Evolutionary conservation across 2,797 vertebrate genomes (phyloP).

Genomic region (Propithecus perrieri): DNA sequence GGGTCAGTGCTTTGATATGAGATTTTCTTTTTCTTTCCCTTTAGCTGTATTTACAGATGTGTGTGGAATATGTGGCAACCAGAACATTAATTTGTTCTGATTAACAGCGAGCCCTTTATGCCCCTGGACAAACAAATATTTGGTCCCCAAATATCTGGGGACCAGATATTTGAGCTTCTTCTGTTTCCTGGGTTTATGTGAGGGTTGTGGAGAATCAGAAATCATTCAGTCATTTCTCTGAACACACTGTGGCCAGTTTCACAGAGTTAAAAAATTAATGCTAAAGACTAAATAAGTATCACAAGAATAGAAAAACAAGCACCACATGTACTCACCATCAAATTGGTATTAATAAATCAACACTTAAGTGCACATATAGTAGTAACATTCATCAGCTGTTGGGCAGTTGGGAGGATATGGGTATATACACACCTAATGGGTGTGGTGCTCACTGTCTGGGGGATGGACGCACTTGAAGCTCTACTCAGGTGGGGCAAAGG

Average conservation of each 20-base stretch:
- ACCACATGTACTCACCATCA: too few relatives aligned
- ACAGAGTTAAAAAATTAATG: neutral
- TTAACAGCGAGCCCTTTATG: neutral
- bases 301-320: too few relatives aligned
- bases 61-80: neutral
- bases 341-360: too few relatives aligned
- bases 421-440: too few relatives aligned
- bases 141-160: too few relatives aligned
- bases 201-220: neutral
- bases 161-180: neutral
- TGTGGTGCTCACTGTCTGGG: too few relatives aligned
- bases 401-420: too few relatives aligned
- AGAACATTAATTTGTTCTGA: neutral
- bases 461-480: too few relatives aligned
- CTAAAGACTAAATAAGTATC: neutral
- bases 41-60: neutral
- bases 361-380: too few relatives aligned
- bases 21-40: neutral
- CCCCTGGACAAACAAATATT: neutral
- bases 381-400: too few relatives aligned
- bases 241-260: neutral
- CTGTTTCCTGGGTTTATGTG: neutral
- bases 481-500: too few relatives aligned
- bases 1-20: neutral
- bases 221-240: neutral